Percentiles rank a stretch among this genome's conserved stretches.
Evolutionary conservation across 2,888 invertebrate species (phyloP).

Genomic region (Hymenopus coronatus): DNA sequence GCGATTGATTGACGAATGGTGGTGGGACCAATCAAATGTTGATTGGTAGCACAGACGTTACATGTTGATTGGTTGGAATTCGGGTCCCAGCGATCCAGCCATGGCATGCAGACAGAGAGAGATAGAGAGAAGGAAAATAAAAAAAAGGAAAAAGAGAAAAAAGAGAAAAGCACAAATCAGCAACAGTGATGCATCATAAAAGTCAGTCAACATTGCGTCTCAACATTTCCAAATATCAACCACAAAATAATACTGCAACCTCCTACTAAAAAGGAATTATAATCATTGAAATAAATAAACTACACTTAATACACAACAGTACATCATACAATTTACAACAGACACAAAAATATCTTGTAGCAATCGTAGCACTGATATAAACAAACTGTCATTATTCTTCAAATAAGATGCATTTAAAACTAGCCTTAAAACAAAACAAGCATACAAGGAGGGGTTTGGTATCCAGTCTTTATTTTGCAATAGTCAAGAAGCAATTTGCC

Average conservation of each 20-base stretch:
- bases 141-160: conserved; percentile 53
- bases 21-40: conserved; percentile 9
- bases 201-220: conserved; percentile 8
- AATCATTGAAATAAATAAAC: conserved; percentile 25
- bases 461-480: not conserved
- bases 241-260: conserved; percentile 22
- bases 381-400: not conserved
- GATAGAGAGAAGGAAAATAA: conserved; percentile 56
- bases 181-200: conserved; percentile 21
- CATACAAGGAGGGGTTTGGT: too few species aligned
- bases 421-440: not conserved
- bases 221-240: conserved; percentile 17
- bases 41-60: conserved; percentile 13
- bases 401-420: conserved; percentile 1
- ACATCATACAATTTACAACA: not conserved
- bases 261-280: conserved; percentile 37
- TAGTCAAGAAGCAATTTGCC: not conserved
- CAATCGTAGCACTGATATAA: not conserved
- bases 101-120: conserved; percentile 57
- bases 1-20: conserved; percentile 12
- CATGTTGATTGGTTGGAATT: conserved; percentile 13
- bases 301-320: conserved; percentile 9
- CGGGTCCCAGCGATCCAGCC: conserved; percentile 37
- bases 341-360: not conserved
- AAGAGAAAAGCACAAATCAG: conserved; percentile 21